Evolutionary conservation across 2,888 invertebrate species (phyloP), one percentile per base, ranked within the genome.

Genomic region (Callyntrura sp.): DNA sequence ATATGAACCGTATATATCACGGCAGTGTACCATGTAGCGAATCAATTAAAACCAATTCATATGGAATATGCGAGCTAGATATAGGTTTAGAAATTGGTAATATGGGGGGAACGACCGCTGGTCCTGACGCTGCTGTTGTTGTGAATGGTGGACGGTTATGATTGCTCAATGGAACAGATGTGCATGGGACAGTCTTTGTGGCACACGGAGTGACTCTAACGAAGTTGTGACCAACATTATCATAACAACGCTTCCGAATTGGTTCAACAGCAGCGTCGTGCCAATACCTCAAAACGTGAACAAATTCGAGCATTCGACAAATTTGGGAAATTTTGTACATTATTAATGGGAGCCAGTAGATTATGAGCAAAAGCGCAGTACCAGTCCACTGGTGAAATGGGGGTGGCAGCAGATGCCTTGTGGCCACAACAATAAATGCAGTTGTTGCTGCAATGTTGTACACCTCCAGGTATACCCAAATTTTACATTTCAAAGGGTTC

Each of bases 341-440:
- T 20, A 90, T 83, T 23, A 91, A n/a, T 43, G 91, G 91, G 1
- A 91, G 73, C 91, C 91, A 91, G 81, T 91, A 91, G n/a, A 91
- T 85, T 14, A 91, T 65, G 14, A 91, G 83, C 1, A 91, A 83
- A n/a, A 90, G 78, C n/a, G 84, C 78, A 8, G 90, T 90, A 25
- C 91, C 91, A 0, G 90, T 90, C 85, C 84, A 85, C 12, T 89
- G 57, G 48, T 90, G 85, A 55, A 91, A 91, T 17, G 91, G 91
- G 0, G 90, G 70, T 11, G 88, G 90, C 20, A 91, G 68, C 2
- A 91, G 43, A 55, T 62, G 43, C 20, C 87, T 55, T 11, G 90
- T 90, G 1, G 90, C 91, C 1, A 85, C 48, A 9, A 90, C 45
- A 28, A 91, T 76, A 73, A 90, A 91, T 9, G 82, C 48, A 0